A percentile compares a stretch with the other conserved stretches of the same genome.
phyloP scores from a whole-genome alignment of 2,888 invertebrate species.

The Drosophila neoperkinsi region DNA sequence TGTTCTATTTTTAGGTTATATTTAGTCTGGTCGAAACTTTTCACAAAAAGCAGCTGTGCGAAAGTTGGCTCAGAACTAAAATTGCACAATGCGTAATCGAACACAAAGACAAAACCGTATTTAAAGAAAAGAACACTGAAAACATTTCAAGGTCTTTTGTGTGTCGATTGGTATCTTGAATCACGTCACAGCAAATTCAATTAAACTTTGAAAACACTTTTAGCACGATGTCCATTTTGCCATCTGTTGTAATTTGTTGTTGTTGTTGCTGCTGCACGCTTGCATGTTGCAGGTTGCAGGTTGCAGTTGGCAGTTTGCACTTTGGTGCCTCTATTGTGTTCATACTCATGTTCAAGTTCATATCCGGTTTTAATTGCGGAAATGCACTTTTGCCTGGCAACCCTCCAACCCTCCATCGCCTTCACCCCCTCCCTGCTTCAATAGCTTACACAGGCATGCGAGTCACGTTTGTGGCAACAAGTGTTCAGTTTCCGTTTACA shows the following conservation, averaged over 20 bases:
- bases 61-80: slow-evolving; percentile 5
- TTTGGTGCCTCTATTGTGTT: slow-evolving; percentile 24
- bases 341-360: slow-evolving; percentile 45
- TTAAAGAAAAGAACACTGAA: slow-evolving; percentile 2
- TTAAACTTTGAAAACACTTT: slow-evolving; percentile 53
- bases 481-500: slow-evolving; percentile 38
- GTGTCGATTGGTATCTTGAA: slow-evolving; percentile 16
- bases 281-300: slow-evolving; percentile 18
- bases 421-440: not conserved
- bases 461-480: slow-evolving; percentile 75
- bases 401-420: not conserved
- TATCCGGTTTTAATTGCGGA: slow-evolving; percentile 77
- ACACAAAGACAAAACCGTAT: slow-evolving; percentile 10
- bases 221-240: not conserved
- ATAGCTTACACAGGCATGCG: slow-evolving; percentile 33
- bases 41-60: slow-evolving; percentile 34
- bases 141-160: slow-evolving; percentile 11
- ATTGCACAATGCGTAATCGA: slow-evolving; percentile 23
- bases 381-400: slow-evolving; percentile 54
- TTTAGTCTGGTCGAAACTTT: not conserved
- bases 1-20: not conserved
- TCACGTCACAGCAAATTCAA: slow-evolving; percentile 49
- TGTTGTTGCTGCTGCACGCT: slow-evolving; percentile 3
- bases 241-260: not conserved
- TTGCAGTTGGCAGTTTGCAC: slow-evolving; percentile 20